Base-by-base conservation (phyloP, 2,113 vertebrate species). In the Raja brachyura region DNA sequence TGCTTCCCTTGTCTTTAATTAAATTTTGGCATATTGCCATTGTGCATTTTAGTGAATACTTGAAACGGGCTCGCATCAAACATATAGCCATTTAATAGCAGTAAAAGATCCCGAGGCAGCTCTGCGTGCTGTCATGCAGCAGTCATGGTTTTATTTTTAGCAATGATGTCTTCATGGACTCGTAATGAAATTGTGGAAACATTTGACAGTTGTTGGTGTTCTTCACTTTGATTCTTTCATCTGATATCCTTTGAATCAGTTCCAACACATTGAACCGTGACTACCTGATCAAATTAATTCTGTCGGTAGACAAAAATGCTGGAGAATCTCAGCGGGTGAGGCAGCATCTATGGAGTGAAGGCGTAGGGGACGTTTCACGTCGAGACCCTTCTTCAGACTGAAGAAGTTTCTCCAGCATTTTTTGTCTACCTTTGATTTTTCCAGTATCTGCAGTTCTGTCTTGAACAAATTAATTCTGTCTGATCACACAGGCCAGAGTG, bases 211-310 rank as follows among this genome's bases (percentile, higher is more conserved):
- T 90, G 66, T 90, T 6, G 2, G 31, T 70, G 25, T 18, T 39
- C 63, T 70, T 90, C 59, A 70, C 59, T 31, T 90, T 66, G 16
- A 68, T 16, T 5, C 31, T 14, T 68, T 31, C 33, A 81, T 81
- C 68, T 90, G 86, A 90, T 61, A 68, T 90, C 86, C 31, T 90
- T 70, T 90, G 61, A 90, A 7, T n/a, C 86, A 90, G 4, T 90
- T 16, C 31, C n/a, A 90, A 90, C 20, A 28, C n/a, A 90, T 66
- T 9, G 13, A 90, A 8, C n/a, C 86, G 16, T 90, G 28, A 31
- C 61, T 28, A 18, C 66, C 59, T 90, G 85, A 68, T 90, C 59
- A 66, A n/a, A 90, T 3, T 31, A 66, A 59, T 66, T 13, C 31
- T 13, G 61, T 48, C 28, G 39, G 39, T 48, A 48, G 39, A 48